phyloP scores from a whole-genome alignment of 2,113 vertebrate species.

The Clupea harengus region DNA sequence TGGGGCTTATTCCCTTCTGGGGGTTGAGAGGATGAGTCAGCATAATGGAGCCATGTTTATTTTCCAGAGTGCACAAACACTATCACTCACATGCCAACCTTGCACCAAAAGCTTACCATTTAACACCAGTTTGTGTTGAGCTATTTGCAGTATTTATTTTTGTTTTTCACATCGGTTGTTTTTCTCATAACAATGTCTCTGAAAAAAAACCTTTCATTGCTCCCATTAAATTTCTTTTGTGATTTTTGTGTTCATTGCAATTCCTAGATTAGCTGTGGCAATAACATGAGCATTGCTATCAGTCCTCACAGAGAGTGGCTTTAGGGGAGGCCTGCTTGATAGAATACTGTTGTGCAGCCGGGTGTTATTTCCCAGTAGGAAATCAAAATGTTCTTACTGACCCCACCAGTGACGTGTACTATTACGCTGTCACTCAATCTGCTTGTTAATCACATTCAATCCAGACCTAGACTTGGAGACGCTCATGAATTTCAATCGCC shows the following conservation, averaged over 20 bases:
- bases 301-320: not conserved
- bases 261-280: not conserved
- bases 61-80: not conserved
- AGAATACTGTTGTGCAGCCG: not conserved
- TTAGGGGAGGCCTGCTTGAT: not conserved
- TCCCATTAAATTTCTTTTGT: not conserved
- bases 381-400: not conserved
- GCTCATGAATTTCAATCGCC: not conserved
- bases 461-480: not conserved
- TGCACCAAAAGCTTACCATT: not conserved
- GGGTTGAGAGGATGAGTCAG: not conserved
- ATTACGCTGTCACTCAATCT: not conserved
- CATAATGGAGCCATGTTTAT: not conserved
- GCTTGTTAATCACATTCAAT: not conserved
- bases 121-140: not conserved
- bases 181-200: not conserved
- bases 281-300: not conserved
- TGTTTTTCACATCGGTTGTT: not conserved
- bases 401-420: not conserved
- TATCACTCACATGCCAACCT: not conserved
- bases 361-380: not conserved
- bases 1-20: not conserved
- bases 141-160: not conserved
- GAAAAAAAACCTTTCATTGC: not conserved
- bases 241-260: not conserved